phyloP scores from a whole-genome alignment of 2,113 vertebrate genomes.

The Paralichthys olivaceus region DNA sequence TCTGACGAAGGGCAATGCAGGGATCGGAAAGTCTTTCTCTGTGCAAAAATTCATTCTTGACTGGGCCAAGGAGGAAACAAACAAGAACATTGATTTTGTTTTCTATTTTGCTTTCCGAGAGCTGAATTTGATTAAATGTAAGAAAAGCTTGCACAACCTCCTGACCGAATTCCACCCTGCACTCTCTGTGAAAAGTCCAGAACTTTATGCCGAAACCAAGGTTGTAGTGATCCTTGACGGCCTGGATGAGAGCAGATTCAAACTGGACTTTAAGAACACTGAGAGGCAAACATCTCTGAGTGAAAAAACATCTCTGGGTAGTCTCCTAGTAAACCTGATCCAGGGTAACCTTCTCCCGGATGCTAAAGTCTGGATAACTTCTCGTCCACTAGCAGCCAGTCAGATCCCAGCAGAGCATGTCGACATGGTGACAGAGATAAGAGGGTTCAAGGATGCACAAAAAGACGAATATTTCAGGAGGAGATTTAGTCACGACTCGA shows the following conservation, averaged over 20 bases:
- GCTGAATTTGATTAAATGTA: conserved; percentile 32
- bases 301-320: conserved; percentile 27
- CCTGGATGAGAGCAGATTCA: conserved; percentile 65
- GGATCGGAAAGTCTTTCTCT: conserved; percentile 64
- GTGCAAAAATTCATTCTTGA: conserved; percentile 58
- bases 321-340: conserved; percentile 60
- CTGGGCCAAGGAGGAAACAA: conserved; percentile 45
- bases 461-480: conserved; percentile 65
- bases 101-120: conserved; percentile 64
- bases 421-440: conserved; percentile 57
- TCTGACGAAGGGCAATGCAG: conserved; percentile 53
- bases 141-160: conserved; percentile 44
- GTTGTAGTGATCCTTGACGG: conserved; percentile 59
- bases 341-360: conserved; percentile 53
- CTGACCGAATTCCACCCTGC: conserved; percentile 45
- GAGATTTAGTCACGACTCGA: background rate
- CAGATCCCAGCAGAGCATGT: conserved; percentile 55
- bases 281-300: conserved; percentile 17
- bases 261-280: conserved; percentile 36
- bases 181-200: background rate
- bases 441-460: conserved; percentile 60
- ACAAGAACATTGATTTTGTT: conserved; percentile 51
- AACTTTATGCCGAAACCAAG: conserved; percentile 7
- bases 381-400: conserved; percentile 50
- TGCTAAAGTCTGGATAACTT: conserved; percentile 59